Evolutionary conservation across 2,888 invertebrate genomes (phyloP).

Genomic region (Drosophila siamana): DNA sequence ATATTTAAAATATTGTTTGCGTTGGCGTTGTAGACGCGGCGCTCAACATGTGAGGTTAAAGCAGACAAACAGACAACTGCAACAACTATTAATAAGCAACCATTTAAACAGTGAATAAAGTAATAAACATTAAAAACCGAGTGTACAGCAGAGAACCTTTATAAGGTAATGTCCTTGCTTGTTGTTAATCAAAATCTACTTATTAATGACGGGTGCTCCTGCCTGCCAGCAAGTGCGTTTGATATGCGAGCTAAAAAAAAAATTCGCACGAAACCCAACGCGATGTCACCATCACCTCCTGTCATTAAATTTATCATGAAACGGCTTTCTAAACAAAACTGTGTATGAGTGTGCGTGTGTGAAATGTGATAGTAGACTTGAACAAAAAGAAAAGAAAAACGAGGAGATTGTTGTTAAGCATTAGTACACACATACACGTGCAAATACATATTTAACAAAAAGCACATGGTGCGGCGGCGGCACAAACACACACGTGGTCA

Average conservation of each 20-base stretch:
- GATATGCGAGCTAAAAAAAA: conserved; percentile 30
- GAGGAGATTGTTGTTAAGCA: conserved; percentile 35
- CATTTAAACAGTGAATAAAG: conserved; percentile 29
- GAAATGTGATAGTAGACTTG: conserved; percentile 67
- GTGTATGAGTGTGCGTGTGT: conserved; percentile 6
- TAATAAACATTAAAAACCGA: conserved; percentile 23
- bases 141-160: conserved; percentile 11
- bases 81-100: conserved; percentile 46
- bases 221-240: conserved; percentile 26
- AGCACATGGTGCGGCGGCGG: conserved; percentile 76
- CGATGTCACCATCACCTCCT: conserved; percentile 19
- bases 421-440: conserved; percentile 29
- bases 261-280: conserved; percentile 33
- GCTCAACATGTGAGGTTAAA: conserved; percentile 84
- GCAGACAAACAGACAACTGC: conserved; percentile 63
- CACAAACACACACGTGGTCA: conserved; percentile 71
- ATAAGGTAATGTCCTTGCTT: conserved; percentile 57
- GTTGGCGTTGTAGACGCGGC: conserved; percentile 69
- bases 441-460: conserved; percentile 47
- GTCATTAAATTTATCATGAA: conserved; percentile 36
- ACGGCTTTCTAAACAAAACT: conserved; percentile 68
- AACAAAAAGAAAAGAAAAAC: conserved; percentile 31
- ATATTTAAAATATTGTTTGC: conserved; percentile 35
- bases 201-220: conserved; percentile 19
- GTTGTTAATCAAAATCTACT: conserved; percentile 9